These are phyloP conservation scores for Acipenser ruthenus DNA, from an alignment of 2,797 vertebrate genomes.

Conservation along the genomic window DNA sequence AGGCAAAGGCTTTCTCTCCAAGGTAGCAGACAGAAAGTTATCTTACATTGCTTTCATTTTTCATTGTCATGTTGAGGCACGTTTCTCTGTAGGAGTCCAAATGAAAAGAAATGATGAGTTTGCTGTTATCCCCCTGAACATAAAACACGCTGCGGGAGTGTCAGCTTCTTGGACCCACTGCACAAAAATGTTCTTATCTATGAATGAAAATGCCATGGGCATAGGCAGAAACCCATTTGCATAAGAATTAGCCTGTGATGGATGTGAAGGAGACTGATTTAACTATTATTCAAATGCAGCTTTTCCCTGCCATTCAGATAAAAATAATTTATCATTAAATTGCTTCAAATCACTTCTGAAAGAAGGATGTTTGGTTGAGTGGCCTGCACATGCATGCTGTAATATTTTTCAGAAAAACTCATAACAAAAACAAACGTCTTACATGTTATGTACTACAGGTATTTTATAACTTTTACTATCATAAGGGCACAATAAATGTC, in stretches of 20 bases:
- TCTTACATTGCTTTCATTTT: slow-evolving; percentile 45
- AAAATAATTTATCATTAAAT: slow-evolving; percentile 9
- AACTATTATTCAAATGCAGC: neutral
- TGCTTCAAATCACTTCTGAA: neutral
- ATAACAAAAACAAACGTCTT: no score
- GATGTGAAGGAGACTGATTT: slow-evolving; percentile 1
- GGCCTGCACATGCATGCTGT: neutral
- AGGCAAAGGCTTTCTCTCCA: slow-evolving; percentile 27
- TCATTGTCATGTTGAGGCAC: slow-evolving; percentile 9
- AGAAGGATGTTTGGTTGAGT: neutral
- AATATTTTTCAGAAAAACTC: neutral
- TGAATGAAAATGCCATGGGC: slow-evolving; percentile 11
- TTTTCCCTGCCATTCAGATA: slow-evolving; percentile 3
- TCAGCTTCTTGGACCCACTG: neutral
- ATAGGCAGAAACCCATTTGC: slow-evolving; percentile 8
- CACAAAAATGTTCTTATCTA: slow-evolving; percentile 5
- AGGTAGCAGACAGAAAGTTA: slow-evolving; percentile 30
- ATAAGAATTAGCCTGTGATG: slow-evolving; percentile 13
- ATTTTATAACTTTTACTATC: no score
- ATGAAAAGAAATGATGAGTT: slow-evolving; percentile 10
- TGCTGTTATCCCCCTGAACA: slow-evolving; percentile 23
- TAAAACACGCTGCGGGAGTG: neutral
- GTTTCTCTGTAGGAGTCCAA: neutral
- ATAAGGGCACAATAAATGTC: no score
- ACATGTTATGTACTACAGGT: no score